Conservation (phyloP, 2,888 invertebrate species). For the Lumbricus terrestris region DNA sequence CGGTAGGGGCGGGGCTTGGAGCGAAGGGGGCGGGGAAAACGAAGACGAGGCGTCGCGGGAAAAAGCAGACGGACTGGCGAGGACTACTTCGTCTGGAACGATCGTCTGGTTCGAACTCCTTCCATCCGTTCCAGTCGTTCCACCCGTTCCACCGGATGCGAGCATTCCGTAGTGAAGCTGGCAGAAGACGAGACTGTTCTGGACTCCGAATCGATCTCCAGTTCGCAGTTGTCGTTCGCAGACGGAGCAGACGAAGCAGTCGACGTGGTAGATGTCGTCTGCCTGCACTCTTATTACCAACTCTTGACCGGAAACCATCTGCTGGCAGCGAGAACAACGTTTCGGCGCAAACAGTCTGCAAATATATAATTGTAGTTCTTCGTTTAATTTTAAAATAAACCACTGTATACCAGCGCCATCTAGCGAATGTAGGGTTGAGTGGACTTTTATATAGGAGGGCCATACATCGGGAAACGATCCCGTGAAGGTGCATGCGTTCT, state of each 20-base stretch:
- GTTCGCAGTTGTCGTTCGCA: slow-evolving; percentile 80
- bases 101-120: neutral
- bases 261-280: slow-evolving; percentile 82
- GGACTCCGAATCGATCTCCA: slow-evolving; percentile 87
- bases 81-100: neutral
- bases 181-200: slow-evolving; percentile 80
- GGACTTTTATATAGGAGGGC: no score
- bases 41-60: slow-evolving; percentile 14
- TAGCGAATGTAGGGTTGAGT: no score
- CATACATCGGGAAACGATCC: no score
- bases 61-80: slow-evolving; percentile 8
- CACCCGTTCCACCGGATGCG: neutral
- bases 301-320: slow-evolving; percentile 81
- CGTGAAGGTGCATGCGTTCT: no score
- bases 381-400: no score
- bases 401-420: no score
- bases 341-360: slow-evolving; percentile 80
- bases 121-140: neutral
- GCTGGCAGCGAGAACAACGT: slow-evolving; percentile 80
- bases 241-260: slow-evolving; percentile 83
- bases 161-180: slow-evolving; percentile 26
- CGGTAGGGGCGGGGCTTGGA: neutral
- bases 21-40: neutral
- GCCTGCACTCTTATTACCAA: slow-evolving; percentile 81
- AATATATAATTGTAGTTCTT: no score